Evolutionary conservation across 2,888 invertebrate species (phyloP).

Genomic region (Melipona beecheii): DNA sequence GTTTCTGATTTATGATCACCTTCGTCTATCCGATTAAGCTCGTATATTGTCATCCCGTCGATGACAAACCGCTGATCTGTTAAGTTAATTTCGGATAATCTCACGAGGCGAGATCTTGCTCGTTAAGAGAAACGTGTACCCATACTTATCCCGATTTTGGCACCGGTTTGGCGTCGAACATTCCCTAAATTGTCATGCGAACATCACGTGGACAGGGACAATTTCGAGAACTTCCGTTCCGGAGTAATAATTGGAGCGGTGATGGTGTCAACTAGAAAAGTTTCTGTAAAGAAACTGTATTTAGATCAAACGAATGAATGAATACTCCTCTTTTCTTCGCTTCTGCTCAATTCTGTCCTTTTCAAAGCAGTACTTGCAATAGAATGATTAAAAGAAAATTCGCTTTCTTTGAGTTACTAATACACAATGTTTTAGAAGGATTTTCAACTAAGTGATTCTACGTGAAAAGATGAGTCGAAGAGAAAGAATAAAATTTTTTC

Average conservation of each 20-base stretch:
- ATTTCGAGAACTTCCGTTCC: slow-evolving; percentile 28
- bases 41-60: slow-evolving; percentile 44
- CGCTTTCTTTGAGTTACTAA: no score
- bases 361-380: no score
- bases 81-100: slow-evolving; percentile 47
- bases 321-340: no score
- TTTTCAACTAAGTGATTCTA: no score
- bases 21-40: slow-evolving; percentile 20
- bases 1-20: slow-evolving; percentile 34
- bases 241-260: slow-evolving; percentile 21
- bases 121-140: slow-evolving; percentile 4
- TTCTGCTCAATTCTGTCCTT: no score
- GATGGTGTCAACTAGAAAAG: neutral
- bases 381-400: no score
- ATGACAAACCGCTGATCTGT: slow-evolving; percentile 42
- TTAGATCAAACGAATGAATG: no score
- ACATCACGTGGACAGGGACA: slow-evolving; percentile 35
- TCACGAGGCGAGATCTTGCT: slow-evolving; percentile 10
- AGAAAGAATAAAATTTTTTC: no score
- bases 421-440: no score
- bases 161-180: slow-evolving; percentile 7
- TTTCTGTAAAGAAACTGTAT: no score
- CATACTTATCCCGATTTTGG: slow-evolving; percentile 42
- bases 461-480: no score
- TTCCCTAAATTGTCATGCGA: slow-evolving; percentile 44